A percentile compares a stretch with the other conserved stretches of the same genome.
Evolutionary conservation across 2,888 invertebrate genomes (phyloP).

Genomic region (Stenolophus ochropezus): DNA sequence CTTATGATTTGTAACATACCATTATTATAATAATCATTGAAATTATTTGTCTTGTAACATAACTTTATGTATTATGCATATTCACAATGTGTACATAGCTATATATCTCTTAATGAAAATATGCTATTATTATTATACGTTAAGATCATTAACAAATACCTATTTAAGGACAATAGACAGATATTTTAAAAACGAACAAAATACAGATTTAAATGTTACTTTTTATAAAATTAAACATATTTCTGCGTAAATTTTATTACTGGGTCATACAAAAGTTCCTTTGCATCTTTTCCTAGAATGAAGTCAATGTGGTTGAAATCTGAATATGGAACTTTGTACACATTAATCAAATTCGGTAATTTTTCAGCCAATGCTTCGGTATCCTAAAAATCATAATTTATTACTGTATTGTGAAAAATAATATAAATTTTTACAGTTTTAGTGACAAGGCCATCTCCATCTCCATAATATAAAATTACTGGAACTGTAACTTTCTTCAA

Average conservation of each 20-base stretch:
- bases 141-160: too few species aligned
- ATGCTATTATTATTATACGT: too few species aligned
- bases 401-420: too few species aligned
- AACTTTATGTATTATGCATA: too few species aligned
- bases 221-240: slow-evolving; percentile 60
- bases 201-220: too few species aligned
- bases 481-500: slow-evolving; percentile 73
- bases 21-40: too few species aligned
- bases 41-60: too few species aligned
- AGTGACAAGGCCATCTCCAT: slow-evolving; percentile 75
- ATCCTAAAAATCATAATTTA: slow-evolving; percentile 72
- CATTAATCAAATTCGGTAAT: slow-evolving; percentile 76
- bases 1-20: too few species aligned
- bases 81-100: too few species aligned
- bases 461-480: slow-evolving; percentile 74
- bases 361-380: slow-evolving; percentile 75
- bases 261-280: slow-evolving; percentile 76
- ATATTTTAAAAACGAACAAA: background rate
- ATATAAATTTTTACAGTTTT: slow-evolving; percentile 69
- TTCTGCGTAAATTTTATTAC: slow-evolving; percentile 76
- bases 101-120: too few species aligned
- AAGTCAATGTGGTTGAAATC: slow-evolving; percentile 84
- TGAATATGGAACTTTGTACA: slow-evolving; percentile 76
- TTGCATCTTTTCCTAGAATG: slow-evolving; percentile 80
- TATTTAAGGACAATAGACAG: too few species aligned